These are phyloP conservation scores for Agriotes lineatus DNA, from an alignment of 2,888 invertebrate genomes.

Conservation along the genomic window DNA sequence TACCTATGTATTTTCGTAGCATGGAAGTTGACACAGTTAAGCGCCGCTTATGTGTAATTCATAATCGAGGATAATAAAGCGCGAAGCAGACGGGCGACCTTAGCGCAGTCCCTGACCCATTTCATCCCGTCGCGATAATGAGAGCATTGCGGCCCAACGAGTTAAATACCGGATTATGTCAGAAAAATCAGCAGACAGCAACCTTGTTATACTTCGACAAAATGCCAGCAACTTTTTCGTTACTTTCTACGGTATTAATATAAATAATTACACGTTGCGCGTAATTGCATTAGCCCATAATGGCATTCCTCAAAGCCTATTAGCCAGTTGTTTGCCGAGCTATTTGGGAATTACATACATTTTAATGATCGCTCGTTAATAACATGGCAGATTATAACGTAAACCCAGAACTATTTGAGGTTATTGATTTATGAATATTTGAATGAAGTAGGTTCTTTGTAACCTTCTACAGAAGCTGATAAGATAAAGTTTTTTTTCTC, in stretches of 20 bases:
- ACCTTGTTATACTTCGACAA: conserved; percentile 31
- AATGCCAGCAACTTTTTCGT: background rate
- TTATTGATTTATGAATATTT: no score
- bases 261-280: background rate
- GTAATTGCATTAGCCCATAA: background rate
- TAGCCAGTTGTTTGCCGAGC: no score
- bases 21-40: no score
- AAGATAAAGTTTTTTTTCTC: no score
- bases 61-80: conserved; percentile 13
- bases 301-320: no score
- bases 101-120: conserved; percentile 32
- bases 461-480: no score
- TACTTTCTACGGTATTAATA: background rate
- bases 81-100: conserved; percentile 24
- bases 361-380: no score
- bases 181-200: conserved; percentile 18
- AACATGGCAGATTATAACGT: no score
- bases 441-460: no score
- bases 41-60: conserved; percentile 3
- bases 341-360: no score
- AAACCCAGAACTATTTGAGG: no score
- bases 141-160: conserved; percentile 22
- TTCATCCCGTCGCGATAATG: conserved; percentile 36
- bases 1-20: no score
- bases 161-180: conserved; percentile 29